A percentile compares a stretch with the other conserved stretches of the same genome.
These are phyloP conservation scores for Myotis vivesi DNA, from an alignment of 2,797 vertebrate genomes.

Conservation along the genomic window DNA sequence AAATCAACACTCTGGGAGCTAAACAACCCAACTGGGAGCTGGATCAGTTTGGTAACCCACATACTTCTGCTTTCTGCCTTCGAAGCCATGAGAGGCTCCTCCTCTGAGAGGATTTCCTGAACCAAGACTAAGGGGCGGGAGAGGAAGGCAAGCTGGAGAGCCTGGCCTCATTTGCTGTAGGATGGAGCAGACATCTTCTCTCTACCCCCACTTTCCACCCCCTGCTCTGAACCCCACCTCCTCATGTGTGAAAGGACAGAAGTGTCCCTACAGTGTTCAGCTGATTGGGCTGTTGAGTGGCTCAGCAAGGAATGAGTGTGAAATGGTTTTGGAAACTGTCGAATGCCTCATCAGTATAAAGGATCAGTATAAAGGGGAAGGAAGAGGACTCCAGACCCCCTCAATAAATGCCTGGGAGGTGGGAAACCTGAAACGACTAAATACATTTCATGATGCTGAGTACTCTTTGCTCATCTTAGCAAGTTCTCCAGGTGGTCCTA, in stretches of 20 bases:
- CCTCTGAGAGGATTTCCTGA: background rate
- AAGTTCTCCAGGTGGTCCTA: background rate
- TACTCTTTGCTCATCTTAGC: background rate
- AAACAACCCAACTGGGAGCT: background rate
- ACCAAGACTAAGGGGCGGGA: background rate
- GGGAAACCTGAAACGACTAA: background rate
- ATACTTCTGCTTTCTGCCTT: background rate
- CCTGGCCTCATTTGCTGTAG: background rate
- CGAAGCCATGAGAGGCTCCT: background rate
- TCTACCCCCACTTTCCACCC: too few species aligned
- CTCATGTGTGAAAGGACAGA: background rate
- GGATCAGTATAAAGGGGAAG: background rate
- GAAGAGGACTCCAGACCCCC: background rate
- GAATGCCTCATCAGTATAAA: background rate
- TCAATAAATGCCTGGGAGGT: background rate
- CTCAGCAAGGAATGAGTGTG: background rate
- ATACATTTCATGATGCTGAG: background rate
- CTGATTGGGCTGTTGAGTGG: background rate
- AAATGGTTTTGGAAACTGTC: background rate
- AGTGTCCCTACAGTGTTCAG: background rate
- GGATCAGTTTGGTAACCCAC: background rate
- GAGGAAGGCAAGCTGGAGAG: background rate
- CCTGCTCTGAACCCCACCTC: background rate
- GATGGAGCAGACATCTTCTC: rapidly evolving
- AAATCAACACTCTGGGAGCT: background rate